phyloP scores from a whole-genome alignment of 2,888 invertebrate species.

The Cephalotes varians region DNA sequence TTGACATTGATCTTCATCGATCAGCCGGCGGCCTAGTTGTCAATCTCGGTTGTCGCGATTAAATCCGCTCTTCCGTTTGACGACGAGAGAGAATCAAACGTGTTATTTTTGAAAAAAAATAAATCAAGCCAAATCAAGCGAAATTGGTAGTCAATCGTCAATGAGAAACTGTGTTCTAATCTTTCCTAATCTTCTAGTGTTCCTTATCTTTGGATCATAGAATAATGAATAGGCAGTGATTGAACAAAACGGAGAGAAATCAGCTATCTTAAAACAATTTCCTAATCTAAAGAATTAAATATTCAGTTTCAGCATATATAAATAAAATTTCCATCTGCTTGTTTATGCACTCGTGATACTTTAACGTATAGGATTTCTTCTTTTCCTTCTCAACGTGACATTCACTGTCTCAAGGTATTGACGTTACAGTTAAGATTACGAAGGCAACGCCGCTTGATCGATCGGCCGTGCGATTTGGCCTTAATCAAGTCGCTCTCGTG shows the following conservation, averaged over 20 bases:
- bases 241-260: background rate
- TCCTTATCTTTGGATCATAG: no score
- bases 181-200: no score
- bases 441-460: slow-evolving; percentile 2
- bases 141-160: no score
- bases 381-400: background rate
- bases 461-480: background rate
- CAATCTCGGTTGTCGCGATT: background rate
- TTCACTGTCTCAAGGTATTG: background rate
- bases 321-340: background rate
- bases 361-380: background rate
- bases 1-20: slow-evolving; percentile 15
- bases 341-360: background rate
- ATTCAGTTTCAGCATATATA: background rate
- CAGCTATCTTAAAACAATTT: background rate
- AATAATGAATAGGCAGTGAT: background rate
- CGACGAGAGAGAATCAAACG: background rate
- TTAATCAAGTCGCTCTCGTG: slow-evolving; percentile 14
- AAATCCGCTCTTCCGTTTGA: background rate
- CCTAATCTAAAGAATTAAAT: background rate
- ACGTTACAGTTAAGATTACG: slow-evolving; percentile 8
- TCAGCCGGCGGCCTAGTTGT: background rate
- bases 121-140: background rate
- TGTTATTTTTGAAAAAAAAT: background rate
- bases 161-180: no score